Evolutionary conservation across 2,888 invertebrate genomes (phyloP).

Genomic region (Gasteruption jaculator): DNA sequence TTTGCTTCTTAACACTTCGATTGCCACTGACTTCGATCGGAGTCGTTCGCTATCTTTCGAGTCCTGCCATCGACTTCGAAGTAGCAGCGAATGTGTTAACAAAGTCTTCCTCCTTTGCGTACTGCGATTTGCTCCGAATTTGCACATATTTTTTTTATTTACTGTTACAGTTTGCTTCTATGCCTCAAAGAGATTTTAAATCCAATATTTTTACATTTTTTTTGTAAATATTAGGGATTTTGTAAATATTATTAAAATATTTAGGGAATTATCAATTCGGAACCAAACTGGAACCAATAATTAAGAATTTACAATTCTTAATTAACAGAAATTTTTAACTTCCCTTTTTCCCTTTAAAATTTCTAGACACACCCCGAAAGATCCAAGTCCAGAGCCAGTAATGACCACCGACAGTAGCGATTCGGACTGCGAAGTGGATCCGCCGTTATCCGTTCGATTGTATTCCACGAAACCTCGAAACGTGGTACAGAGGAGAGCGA

Average conservation of each 20-base stretch:
- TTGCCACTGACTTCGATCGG: too few species aligned
- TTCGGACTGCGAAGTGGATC: conserved; percentile 56
- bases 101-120: too few species aligned
- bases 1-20: not conserved
- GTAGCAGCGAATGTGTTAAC: too few species aligned
- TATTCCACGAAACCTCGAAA: conserved; percentile 74
- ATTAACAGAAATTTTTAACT: conserved; percentile 13
- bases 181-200: too few species aligned
- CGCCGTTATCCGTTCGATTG: conserved; percentile 58
- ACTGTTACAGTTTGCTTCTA: too few species aligned
- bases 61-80: conserved; percentile 8
- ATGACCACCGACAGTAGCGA: conserved; percentile 55
- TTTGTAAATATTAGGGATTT: too few species aligned
- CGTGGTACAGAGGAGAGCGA: conserved; percentile 76
- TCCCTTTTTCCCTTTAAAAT: conserved; percentile 16
- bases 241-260: too few species aligned
- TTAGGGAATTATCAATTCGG: too few species aligned
- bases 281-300: not conserved
- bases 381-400: conserved; percentile 43
- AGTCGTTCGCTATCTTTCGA: too few species aligned
- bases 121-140: too few species aligned
- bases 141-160: too few species aligned
- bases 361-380: conserved; percentile 38
- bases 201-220: too few species aligned
- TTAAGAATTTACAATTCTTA: conserved; percentile 14